Evolutionary conservation across 2,888 invertebrate genomes (phyloP).

Genomic region (Notodonta dromedarius): DNA sequence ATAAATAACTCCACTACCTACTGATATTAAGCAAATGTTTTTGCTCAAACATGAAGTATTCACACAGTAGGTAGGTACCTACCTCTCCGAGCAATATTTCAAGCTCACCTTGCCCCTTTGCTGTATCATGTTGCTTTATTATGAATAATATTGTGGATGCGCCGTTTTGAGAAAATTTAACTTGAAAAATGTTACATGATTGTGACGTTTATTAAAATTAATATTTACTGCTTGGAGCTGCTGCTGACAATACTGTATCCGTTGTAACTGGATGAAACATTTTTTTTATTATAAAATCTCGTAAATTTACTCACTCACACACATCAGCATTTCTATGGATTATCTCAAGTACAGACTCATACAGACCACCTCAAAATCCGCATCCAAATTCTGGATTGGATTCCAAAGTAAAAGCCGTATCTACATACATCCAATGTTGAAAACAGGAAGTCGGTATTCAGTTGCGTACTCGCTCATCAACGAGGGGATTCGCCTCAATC

Average conservation of each 20-base stretch:
- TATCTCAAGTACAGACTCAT: too few relatives aligned
- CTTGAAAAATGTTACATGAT: not conserved
- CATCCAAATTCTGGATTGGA: constrained; percentile 17
- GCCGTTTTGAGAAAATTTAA: constrained; percentile 20
- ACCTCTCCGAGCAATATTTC: constrained; percentile 54
- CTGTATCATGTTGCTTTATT: constrained; percentile 58
- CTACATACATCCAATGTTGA: constrained; percentile 44
- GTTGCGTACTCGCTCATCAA: constrained; percentile 61
- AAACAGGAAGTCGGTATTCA: constrained; percentile 55
- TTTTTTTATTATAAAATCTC: too few relatives aligned
- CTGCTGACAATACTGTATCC: too few relatives aligned
- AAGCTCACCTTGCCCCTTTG: constrained; percentile 60
- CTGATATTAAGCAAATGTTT: constrained; percentile 31
- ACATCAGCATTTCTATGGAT: too few relatives aligned
- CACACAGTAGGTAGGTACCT: constrained; percentile 42
- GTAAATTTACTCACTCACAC: too few relatives aligned
- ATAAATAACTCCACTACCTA: constrained; percentile 19
- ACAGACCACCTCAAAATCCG: not conserved
- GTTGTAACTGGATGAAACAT: too few relatives aligned
- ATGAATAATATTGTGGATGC: constrained; percentile 46
- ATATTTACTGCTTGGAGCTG: too few relatives aligned
- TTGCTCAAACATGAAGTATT: constrained; percentile 43
- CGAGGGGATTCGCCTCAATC: constrained; percentile 63
- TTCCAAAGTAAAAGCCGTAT: constrained; percentile 30
- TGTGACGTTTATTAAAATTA: not conserved